These are phyloP conservation scores for Halesus radiatus DNA, from an alignment of 1,140 invertebrate species.

Conservation along the genomic window DNA sequence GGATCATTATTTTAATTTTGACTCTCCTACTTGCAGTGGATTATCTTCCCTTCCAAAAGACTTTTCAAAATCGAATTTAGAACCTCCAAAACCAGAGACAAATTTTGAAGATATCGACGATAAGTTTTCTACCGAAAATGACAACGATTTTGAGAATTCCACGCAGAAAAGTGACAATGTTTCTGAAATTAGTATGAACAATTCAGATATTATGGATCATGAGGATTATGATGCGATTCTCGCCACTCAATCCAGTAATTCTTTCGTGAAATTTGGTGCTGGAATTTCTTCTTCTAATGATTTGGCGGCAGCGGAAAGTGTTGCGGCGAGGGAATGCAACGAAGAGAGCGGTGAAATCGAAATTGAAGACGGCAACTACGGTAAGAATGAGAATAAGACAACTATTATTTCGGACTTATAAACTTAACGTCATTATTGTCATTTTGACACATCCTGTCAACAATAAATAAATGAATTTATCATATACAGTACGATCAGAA, in stretches of 20 bases:
- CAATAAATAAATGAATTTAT: too few species aligned
- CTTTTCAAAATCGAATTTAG: conserved; percentile 19
- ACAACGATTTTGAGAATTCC: conserved; percentile 8
- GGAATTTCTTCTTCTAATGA: neutral
- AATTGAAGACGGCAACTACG: conserved; percentile 25
- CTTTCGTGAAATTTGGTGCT: neutral
- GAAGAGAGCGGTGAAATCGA: conserved; percentile 19
- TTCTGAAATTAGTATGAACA: conserved; percentile 27
- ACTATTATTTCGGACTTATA: too few species aligned
- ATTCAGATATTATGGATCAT: conserved; percentile 34
- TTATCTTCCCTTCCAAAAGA: neutral
- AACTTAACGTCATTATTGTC: too few species aligned
- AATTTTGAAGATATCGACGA: neutral
- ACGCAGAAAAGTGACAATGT: conserved; percentile 7
- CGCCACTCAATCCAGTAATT: neutral
- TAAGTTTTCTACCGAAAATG: neutral
- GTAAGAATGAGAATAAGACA: neutral
- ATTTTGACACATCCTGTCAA: too few species aligned
- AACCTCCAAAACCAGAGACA: neutral
- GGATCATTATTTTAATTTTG: neutral
- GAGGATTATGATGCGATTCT: conserved; percentile 40
- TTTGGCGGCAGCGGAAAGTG: neutral
- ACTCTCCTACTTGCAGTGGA: too few species aligned
- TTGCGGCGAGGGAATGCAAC: neutral
- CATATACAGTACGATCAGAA: too few species aligned